Percentiles rank a stretch among this genome's conserved stretches.
Conservation (phyloP, 2,797 vertebrate species). For the Lepidocolaptes lacrymiger region DNA sequence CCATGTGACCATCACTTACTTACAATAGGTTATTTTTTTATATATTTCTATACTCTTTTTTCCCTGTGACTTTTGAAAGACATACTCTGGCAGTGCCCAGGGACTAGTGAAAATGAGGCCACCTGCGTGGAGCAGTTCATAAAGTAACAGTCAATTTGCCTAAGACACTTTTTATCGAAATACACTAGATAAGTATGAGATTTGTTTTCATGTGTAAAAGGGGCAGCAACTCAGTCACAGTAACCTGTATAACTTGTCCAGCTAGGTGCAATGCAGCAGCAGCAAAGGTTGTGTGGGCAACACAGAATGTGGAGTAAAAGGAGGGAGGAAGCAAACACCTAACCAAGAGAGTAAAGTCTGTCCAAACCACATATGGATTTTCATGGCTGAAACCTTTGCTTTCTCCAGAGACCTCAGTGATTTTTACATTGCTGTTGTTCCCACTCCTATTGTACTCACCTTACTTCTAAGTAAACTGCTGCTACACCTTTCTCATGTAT, state of each 20-base stretch:
- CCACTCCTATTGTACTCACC: neutral
- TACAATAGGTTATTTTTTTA: neutral
- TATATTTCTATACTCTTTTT: neutral
- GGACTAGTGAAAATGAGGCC: neutral
- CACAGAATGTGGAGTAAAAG: neutral
- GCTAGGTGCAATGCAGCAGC: neutral
- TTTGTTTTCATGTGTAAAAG: neutral
- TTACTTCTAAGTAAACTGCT: neutral
- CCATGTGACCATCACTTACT: neutral
- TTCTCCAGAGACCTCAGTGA: neutral
- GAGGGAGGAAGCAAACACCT: neutral
- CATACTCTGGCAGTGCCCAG: neutral
- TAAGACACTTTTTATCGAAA: neutral
- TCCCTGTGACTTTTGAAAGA: neutral
- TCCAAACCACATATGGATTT: neutral
- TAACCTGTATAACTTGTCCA: neutral
- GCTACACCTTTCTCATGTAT: neutral
- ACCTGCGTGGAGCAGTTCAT: neutral
- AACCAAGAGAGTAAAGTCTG: neutral
- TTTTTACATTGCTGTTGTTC: neutral
- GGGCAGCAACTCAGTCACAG: neutral
- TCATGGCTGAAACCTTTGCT: neutral
- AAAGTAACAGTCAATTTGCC: neutral
- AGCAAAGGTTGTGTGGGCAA: neutral
- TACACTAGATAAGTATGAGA: neutral